Conservation (phyloP, 2,888 invertebrate genomes). For the Pollenia griseotomentosa region DNA sequence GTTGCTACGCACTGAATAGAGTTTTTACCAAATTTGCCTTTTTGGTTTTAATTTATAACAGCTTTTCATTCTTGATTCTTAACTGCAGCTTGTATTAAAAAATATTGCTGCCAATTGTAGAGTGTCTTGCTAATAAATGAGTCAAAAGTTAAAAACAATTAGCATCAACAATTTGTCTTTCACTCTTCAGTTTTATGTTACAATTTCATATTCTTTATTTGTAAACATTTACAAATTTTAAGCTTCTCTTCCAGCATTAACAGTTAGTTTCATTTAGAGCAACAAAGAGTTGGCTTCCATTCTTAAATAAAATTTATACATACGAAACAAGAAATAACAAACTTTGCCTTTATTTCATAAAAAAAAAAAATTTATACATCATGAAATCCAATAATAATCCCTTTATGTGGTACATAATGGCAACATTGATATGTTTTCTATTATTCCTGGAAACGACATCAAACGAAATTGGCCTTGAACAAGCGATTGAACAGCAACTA, state of each 20-base stretch:
- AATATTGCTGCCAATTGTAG: constrained; percentile 10
- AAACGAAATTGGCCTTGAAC: constrained; percentile 12
- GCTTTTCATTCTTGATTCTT: too few relatives aligned
- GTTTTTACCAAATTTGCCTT: too few relatives aligned
- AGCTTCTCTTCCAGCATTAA: constrained; percentile 8
- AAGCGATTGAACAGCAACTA: constrained; percentile 49
- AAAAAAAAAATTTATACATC: not conserved
- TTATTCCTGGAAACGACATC: constrained; percentile 12
- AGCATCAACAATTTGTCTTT: constrained; percentile 41
- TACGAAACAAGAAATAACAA: not conserved
- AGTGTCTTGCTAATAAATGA: constrained; percentile 37
- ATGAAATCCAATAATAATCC: constrained; percentile 34
- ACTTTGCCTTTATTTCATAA: not conserved
- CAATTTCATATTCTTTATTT: constrained; percentile 15
- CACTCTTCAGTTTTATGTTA: constrained; percentile 1
- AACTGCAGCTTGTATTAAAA: not conserved
- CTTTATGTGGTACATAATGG: not conserved
- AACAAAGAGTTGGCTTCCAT: constrained; percentile 49
- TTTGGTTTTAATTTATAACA: too few relatives aligned
- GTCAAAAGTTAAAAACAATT: constrained; percentile 40
- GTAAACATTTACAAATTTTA: constrained; percentile 28
- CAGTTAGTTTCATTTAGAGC: constrained; percentile 48
- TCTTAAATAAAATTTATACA: not conserved
- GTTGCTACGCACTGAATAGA: too few relatives aligned
- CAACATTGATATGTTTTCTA: not conserved